A percentile compares a stretch with the other conserved stretches of the same genome.
These are phyloP conservation scores for Petroica traversi DNA, from an alignment of 2,113 vertebrate species.

Conservation along the genomic window DNA sequence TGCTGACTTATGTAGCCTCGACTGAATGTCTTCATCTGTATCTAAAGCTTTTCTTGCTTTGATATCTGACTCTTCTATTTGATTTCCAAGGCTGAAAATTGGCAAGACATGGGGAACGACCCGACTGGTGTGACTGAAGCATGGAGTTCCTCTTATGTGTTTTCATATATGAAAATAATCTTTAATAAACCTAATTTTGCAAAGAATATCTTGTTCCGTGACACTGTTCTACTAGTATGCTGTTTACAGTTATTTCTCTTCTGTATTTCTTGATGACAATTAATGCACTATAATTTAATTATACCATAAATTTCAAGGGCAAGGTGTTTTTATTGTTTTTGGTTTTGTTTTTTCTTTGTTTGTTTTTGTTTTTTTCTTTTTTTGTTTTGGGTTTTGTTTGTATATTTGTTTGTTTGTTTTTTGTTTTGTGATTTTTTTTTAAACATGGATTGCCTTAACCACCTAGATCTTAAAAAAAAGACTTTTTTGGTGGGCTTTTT, in stretches of 20 bases:
- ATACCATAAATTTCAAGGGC: neutral
- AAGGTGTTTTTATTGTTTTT: neutral
- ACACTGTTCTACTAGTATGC: neutral
- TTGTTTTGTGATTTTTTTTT: neutral
- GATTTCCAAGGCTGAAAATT: neutral
- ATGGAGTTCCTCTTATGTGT: neutral
- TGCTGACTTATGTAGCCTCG: neutral
- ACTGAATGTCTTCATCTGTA: neutral
- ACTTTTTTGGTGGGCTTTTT: neutral
- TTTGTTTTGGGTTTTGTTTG: neutral
- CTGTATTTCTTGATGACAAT: neutral
- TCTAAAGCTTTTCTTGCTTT: neutral
- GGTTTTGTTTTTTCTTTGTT: neutral
- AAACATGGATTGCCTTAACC: neutral
- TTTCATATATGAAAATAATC: neutral
- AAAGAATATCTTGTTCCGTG: neutral
- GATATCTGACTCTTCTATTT: neutral
- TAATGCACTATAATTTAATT: neutral
- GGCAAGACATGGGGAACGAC: neutral
- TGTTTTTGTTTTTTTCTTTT: no score
- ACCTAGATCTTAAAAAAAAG: neutral
- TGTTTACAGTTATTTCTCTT: neutral
- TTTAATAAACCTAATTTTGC: neutral
- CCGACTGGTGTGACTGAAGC: neutral
- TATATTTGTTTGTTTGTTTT: no score